Evolutionary conservation across 2,888 invertebrate species (phyloP), one percentile per base, ranked within the genome.

Genomic region (Apodemia zela): DNA sequence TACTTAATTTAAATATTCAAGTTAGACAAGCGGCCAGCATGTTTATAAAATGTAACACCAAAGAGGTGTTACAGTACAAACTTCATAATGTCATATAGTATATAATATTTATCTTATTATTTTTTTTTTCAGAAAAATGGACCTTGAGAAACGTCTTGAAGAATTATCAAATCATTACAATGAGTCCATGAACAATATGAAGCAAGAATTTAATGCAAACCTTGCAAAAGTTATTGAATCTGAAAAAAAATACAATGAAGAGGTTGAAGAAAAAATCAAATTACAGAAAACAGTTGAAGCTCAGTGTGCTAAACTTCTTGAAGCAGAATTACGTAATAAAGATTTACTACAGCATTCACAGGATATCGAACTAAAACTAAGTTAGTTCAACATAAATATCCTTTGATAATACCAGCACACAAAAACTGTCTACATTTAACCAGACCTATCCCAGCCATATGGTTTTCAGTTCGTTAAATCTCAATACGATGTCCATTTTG

Each of bases 151-250:
- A 47, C 78, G 79, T 6, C 75, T 90, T 11, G 70, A 71, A 42
- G 82, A 85, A 45, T 70, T 87, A 54, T 82, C 84, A 1, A 69
- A 74, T 15, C 71, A 77, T 70, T 87, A 87, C 63, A 82, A 82
- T 33, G 82, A 85, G 72, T 81, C 86, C 1, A 65, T 89, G 8
- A 67, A 71, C 62, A 74, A 74, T 64, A 69, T 79, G 6, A 84
- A 84, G 74, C 71, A 73, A 33, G 87, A 89, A 69, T 74, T 84
- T 62, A 78, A 77, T 63, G 38, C 29, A 11, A 83, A 79, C 54
- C 68, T 81, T 8, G 72, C 71, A 33, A 85, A 82, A 70, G 67
- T 85, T 49, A 75, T 80, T 21, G 86, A 86, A 71, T 71, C 74
- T 49, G 86, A 89, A 72, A 79, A 81, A 59, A 85, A 80, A 72